Evolutionary conservation across 2,113 vertebrate genomes (phyloP), one percentile per base, ranked within the genome.

Genomic region (Xerus inauris): DNA sequence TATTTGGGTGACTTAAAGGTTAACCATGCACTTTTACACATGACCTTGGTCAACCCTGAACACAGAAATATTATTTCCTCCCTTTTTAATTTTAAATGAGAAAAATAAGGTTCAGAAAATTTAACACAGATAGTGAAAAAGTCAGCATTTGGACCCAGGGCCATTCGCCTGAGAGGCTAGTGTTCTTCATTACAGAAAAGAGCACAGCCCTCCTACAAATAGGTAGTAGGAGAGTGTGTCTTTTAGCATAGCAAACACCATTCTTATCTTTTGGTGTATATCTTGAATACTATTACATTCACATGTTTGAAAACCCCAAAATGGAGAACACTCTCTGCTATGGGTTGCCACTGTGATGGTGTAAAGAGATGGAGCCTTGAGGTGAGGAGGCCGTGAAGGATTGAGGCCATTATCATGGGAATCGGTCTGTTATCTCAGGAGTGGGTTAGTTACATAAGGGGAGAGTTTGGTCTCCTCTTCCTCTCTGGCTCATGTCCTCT

Each of bases 91-190:
- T 92, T 72, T 71, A 80, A 95, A 54, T 38, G 59, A 91, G 94
- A 95, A 95, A 92, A 85, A 8, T 35, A 40, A 91, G 77, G 49
- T 76, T 76, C 35, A 72, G 45, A 57, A 71, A 90, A 64, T 40
- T 26, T n/a, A 62, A 54, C 57, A 30, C n/a, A 85, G 38, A 38
- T 82, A 86, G 45, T 45, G 19, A 35, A 45, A 57, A 89, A 71
- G 67, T 57, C 65, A 64, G 59, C 32, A 38, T 86, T 88, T 86
- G 75, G 17, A 76, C 35, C 9, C 69, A 49, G 94, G 94, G 28
- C 79, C 22, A 7, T 88, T 80, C 57, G 32, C 67, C 28, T 28
- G 47, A 72, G 51, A 79, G 20, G 45, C 54, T 81, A 77, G 35
- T 42, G n/a, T 67, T 83, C 32, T 77, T 79, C 54, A 22, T 65